These are phyloP conservation scores for Gallinago paraguaiae DNA, from an alignment of 2,113 vertebrate genomes.

Conservation along the genomic window DNA sequence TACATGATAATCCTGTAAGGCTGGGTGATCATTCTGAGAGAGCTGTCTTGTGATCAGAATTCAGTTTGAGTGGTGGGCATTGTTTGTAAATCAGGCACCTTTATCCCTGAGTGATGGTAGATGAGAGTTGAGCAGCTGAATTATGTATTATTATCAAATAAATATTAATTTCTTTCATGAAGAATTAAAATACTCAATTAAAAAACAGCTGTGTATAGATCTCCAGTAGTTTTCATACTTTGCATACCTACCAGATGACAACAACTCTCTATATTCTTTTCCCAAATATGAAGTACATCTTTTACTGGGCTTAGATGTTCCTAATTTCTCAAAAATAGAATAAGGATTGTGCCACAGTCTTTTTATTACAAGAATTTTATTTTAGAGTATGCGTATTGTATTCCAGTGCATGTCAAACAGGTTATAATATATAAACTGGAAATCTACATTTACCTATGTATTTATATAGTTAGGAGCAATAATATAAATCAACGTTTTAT, in stretches of 20 bases:
- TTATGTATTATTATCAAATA: constrained; percentile 44
- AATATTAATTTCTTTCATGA: constrained; percentile 33
- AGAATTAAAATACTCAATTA: constrained; percentile 11
- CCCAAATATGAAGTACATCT: constrained; percentile 72
- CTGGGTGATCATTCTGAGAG: neutral
- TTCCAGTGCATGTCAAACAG: neutral
- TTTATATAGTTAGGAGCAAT: neutral
- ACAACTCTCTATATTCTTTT: neutral
- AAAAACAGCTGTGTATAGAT: neutral
- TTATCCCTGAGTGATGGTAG: neutral
- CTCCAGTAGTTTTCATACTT: neutral
- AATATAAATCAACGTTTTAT: neutral
- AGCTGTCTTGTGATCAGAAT: neutral
- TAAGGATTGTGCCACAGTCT: constrained; percentile 66
- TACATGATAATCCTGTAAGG: neutral
- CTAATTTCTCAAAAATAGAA: constrained; percentile 78
- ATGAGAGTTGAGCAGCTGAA: neutral
- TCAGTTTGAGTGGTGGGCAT: neutral
- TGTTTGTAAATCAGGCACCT: neutral
- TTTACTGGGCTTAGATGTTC: constrained; percentile 77
- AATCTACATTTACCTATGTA: neutral
- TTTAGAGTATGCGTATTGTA: constrained; percentile 70
- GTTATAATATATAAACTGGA: neutral
- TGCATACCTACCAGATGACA: neutral
- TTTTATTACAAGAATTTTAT: constrained; percentile 77